These are phyloP conservation scores for Troides helena DNA, from an alignment of 2,888 invertebrate genomes.

Conservation along the genomic window DNA sequence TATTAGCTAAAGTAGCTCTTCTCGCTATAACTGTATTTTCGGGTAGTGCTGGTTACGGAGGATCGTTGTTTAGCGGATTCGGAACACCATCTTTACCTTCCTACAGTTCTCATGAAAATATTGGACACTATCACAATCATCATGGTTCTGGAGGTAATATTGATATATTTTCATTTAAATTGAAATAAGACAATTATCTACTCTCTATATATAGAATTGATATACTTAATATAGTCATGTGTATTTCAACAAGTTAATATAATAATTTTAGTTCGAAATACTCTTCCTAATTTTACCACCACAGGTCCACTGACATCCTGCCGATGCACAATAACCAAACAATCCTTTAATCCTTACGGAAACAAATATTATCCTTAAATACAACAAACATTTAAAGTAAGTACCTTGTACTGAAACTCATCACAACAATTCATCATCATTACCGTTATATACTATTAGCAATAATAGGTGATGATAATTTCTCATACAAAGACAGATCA, in stretches of 20 bases:
- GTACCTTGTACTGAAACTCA: background rate
- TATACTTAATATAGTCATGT: background rate
- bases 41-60: constrained; percentile 70
- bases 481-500: no score
- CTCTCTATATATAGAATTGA: no score
- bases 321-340: constrained; percentile 56
- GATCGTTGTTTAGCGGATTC: constrained; percentile 52
- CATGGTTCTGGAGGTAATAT: constrained; percentile 56
- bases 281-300: constrained; percentile 42
- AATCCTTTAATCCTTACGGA: constrained; percentile 46
- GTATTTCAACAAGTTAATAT: background rate
- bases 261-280: constrained; percentile 29
- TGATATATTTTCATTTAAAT: constrained; percentile 12
- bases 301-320: constrained; percentile 59
- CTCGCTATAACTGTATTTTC: constrained; percentile 85
- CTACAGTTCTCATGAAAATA: constrained; percentile 60
- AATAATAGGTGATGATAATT: no score
- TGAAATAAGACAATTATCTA: background rate
- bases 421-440: no score
- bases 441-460: no score
- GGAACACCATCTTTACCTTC: constrained; percentile 53
- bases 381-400: constrained; percentile 8
- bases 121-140: constrained; percentile 55
- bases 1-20: constrained; percentile 87
- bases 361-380: constrained; percentile 25